These are phyloP conservation scores for Formica aserva DNA, from an alignment of 2,888 invertebrate species.

Conservation along the genomic window DNA sequence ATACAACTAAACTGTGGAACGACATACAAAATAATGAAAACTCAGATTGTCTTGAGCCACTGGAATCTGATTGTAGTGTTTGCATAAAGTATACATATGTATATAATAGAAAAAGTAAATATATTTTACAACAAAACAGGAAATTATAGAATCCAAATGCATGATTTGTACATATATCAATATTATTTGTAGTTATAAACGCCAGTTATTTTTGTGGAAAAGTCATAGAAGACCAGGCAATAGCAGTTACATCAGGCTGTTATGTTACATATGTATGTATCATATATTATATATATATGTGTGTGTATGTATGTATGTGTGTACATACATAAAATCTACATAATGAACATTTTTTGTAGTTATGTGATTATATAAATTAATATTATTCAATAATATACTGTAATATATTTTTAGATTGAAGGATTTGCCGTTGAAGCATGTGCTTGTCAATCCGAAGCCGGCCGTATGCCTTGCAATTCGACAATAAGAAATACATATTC, in stretches of 20 bases:
- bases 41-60: not conserved
- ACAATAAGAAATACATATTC: conserved; percentile 59
- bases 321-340: not conserved
- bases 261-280: conserved; percentile 75
- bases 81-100: conserved; percentile 66
- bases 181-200: conserved; percentile 74
- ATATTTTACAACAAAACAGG: not conserved
- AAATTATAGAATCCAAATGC: not conserved
- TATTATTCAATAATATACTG: not conserved
- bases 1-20: conserved; percentile 41
- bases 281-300: not conserved
- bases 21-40: rapidly evolving
- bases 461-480: conserved; percentile 79
- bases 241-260: conserved; percentile 77
- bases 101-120: conserved; percentile 63
- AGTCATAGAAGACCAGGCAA: conserved; percentile 76
- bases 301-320: not conserved
- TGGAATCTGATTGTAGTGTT: not conserved
- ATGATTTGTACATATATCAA: not conserved
- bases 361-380: conserved; percentile 13
- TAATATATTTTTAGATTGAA: conserved; percentile 71
- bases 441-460: conserved; percentile 74
- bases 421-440: conserved; percentile 78
- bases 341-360: not conserved
- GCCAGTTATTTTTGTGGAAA: conserved; percentile 81